Evolutionary conservation across 2,113 vertebrate species (phyloP), one percentile per base, ranked within the genome.

Genomic region (Alethe diademata): DNA sequence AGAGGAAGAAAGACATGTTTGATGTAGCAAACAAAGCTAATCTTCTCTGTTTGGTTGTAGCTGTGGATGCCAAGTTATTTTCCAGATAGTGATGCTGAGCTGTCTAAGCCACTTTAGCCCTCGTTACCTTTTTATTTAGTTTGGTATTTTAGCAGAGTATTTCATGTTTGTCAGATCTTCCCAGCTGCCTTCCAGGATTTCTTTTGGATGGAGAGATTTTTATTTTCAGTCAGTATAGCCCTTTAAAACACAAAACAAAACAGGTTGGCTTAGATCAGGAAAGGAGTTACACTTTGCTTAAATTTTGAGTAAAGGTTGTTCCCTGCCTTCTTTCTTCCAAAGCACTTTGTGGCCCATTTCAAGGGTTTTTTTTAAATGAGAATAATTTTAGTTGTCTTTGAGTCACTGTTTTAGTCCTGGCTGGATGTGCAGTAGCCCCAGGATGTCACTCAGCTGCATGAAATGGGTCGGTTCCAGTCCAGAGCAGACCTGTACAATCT

Each of bases 151-250:
- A 95, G 87, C 74, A 91, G 78, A 79, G 45, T 78, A 89, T 81
- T 95, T 95, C 81, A 43, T 82, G 66, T 96, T 96, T 94, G 50
- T 96, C 78, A 95, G 91, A 88, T 95, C 75, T 92, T 85, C 65
- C n/a, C 65, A 57, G 84, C 81, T 93, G 66, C 95, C 92, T 97
- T 96, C 95, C 96, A 97, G 95, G 96, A 94, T 95, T 97, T 95
- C 90, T 97, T 93, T 78, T 92, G 79, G 65, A 81, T 75, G 73
- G 70, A 72, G 87, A 25, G 48, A 65, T 70, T 82, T 96, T 96
- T 95, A n/a, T 95, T 97, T 96, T 75, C 61, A 88, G 87, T 95
- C 94, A 96, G 29, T 90, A 87, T 88, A 94, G 81, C 64, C 93
- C 92, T 83, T 76, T 5, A 29, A 43, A 76, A 88, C 31, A 40